A percentile compares a stretch with the other conserved stretches of the same genome.
Conservation (phyloP, 2,113 vertebrate species). For the Speoplatyrhinus poulsoni region DNA sequence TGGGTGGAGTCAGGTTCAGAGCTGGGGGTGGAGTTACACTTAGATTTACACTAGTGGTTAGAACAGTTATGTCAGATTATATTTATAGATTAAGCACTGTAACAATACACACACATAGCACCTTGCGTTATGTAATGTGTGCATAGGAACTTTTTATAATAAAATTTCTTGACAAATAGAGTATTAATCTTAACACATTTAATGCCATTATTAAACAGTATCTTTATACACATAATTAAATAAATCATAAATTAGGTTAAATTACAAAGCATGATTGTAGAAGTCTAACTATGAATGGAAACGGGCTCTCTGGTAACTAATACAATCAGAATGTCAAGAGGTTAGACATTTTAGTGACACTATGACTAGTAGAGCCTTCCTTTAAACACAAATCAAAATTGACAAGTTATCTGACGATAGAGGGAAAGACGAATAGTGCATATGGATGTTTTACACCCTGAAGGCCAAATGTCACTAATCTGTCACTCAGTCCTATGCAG, state of each 20-base stretch:
- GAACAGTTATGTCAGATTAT: too few relatives aligned
- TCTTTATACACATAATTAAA: too few relatives aligned
- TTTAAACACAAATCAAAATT: background rate
- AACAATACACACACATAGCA: too few relatives aligned
- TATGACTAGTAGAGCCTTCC: background rate
- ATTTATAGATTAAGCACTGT: too few relatives aligned
- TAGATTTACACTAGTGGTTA: too few relatives aligned
- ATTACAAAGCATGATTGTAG: background rate
- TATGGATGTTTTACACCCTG: background rate
- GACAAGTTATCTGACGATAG: background rate
- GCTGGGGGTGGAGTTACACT: too few relatives aligned
- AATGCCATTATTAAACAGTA: too few relatives aligned
- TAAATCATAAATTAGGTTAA: background rate
- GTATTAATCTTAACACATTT: too few relatives aligned
- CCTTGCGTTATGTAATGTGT: too few relatives aligned
- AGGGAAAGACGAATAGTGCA: background rate
- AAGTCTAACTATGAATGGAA: background rate
- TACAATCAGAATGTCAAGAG: constrained; percentile 4
- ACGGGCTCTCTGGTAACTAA: background rate
- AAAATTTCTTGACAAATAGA: too few relatives aligned
- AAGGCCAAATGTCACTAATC: background rate
- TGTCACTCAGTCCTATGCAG: background rate
- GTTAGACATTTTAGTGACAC: background rate
- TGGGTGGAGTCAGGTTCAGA: too few relatives aligned
- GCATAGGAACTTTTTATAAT: too few relatives aligned